These are phyloP conservation scores for Ridgeia piscesae DNA, from an alignment of 1,140 invertebrate species.

Conservation along the genomic window DNA sequence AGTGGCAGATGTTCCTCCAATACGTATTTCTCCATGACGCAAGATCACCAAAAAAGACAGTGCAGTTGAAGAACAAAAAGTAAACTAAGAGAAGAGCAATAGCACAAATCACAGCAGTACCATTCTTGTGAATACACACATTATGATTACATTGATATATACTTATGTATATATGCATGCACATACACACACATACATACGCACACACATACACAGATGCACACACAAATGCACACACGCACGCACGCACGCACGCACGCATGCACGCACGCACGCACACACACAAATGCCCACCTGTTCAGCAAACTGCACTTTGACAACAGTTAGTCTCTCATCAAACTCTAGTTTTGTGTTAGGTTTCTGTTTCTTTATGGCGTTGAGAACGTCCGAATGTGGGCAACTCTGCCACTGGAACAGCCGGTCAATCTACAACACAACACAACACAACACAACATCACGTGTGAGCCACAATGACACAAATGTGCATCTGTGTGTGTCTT, in stretches of 20 bases:
- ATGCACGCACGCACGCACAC: background rate
- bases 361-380: conserved; percentile 84
- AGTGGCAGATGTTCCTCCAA: too few species aligned
- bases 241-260: background rate
- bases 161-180: too few species aligned
- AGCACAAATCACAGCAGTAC: too few species aligned
- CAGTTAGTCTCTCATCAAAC: conserved; percentile 87
- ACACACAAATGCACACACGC: background rate
- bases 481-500: too few species aligned
- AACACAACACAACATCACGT: too few species aligned
- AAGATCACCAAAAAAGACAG: too few species aligned
- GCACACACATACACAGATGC: background rate
- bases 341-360: conserved; percentile 85
- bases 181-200: background rate
- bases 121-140: too few species aligned
- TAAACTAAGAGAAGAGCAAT: too few species aligned
- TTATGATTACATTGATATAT: too few species aligned
- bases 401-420: conserved; percentile 91
- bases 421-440: conserved; percentile 63
- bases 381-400: conserved; percentile 83
- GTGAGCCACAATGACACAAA: background rate
- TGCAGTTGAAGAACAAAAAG: too few species aligned
- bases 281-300: conserved; percentile 70
- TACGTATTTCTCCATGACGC: too few species aligned
- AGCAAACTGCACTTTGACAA: conserved; percentile 89